A percentile compares a stretch with the other conserved stretches of the same genome.
Evolutionary conservation across 2,888 invertebrate species (phyloP).

Genomic region (Hedychridium roseum): DNA sequence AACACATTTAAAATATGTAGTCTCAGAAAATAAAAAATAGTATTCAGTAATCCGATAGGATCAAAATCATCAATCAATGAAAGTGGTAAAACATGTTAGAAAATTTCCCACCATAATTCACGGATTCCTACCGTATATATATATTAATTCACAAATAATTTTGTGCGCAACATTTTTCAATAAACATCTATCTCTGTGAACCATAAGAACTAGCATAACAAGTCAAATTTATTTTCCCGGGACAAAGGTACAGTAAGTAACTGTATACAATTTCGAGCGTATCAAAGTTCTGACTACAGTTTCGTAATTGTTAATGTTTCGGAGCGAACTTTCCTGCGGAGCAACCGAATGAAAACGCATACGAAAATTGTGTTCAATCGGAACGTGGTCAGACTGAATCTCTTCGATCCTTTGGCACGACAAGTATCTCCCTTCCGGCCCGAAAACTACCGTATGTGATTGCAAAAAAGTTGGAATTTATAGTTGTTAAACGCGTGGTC

Average conservation of each 20-base stretch:
- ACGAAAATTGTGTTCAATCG: background rate
- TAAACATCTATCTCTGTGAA: too few species aligned
- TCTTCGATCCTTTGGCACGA: constrained; percentile 34
- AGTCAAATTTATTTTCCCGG: constrained; percentile 2
- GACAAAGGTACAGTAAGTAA: constrained; percentile 11
- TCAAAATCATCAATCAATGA: too few species aligned
- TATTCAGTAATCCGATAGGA: too few species aligned
- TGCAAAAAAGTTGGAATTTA: constrained; percentile 2
- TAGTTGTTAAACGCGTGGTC: too few species aligned
- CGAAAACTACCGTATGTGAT: constrained; percentile 10
- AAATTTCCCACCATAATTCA: too few species aligned
- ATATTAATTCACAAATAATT: too few species aligned
- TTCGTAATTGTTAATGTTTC: background rate
- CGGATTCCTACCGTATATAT: too few species aligned
- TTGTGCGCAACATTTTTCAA: too few species aligned
- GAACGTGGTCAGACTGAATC: background rate
- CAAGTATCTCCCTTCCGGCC: constrained; percentile 14
- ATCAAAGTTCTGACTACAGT: background rate
- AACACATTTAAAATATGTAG: too few species aligned
- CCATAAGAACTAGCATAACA: too few species aligned
- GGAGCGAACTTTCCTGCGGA: background rate
- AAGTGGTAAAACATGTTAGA: too few species aligned
- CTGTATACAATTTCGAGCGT: background rate
- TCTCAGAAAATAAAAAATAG: too few species aligned
- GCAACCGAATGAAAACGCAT: background rate